These are phyloP conservation scores for Noctua fimbriata DNA, from an alignment of 2,888 invertebrate genomes.

Conservation along the genomic window DNA sequence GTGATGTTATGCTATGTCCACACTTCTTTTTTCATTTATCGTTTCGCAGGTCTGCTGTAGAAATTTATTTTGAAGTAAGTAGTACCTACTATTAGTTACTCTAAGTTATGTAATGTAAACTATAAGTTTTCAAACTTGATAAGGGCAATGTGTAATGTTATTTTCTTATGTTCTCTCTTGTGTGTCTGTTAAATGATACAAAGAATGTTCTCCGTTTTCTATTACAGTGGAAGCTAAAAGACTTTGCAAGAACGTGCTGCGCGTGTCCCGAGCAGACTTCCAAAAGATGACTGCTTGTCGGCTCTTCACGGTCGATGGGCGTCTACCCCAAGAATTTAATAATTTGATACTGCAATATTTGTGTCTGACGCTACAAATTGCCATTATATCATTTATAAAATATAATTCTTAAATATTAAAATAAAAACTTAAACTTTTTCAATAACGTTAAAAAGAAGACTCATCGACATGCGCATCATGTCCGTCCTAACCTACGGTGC, in stretches of 20 bases:
- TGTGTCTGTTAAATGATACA: not conserved
- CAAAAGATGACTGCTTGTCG: constrained; percentile 12
- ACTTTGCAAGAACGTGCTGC: constrained; percentile 16
- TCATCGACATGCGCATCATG: not conserved
- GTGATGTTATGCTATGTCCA: too few relatives aligned
- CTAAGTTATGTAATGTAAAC: too few relatives aligned
- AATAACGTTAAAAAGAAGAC: too few relatives aligned
- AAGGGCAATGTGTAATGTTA: too few relatives aligned
- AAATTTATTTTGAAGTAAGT: too few relatives aligned
- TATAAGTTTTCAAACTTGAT: too few relatives aligned
- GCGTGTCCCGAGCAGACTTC: constrained; percentile 3
- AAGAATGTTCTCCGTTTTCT: not conserved
- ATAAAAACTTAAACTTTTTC: not conserved
- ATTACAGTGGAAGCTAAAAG: not conserved
- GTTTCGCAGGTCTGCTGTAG: too few relatives aligned
- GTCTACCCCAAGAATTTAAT: not conserved
- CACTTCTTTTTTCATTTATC: too few relatives aligned
- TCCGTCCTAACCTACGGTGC: too few relatives aligned
- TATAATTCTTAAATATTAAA: not conserved
- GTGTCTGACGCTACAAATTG: constrained; percentile 5
- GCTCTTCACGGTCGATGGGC: constrained; percentile 2
- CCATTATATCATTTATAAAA: not conserved
- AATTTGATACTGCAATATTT: constrained; percentile 1
- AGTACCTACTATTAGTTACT: too few relatives aligned
- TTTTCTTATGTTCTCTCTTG: too few relatives aligned